Evolutionary conservation across 2,888 invertebrate genomes (phyloP).

Genomic region (Mythimna albipuncta): DNA sequence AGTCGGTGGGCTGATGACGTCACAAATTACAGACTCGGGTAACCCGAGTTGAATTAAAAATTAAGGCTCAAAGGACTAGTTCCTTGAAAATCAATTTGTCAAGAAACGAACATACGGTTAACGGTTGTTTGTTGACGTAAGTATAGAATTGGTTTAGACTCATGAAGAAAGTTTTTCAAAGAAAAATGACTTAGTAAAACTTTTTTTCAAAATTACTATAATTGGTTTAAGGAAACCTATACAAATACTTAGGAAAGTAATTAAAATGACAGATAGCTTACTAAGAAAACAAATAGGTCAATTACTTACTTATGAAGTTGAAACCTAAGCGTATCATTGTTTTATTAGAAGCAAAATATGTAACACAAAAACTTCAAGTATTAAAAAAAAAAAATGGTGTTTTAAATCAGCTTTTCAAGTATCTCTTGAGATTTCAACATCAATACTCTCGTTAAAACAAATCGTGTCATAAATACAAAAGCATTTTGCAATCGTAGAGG

Average conservation of each 20-base stretch:
- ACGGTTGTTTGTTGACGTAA: constrained; percentile 3
- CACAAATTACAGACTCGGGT: constrained; percentile 39
- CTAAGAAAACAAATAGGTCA: background rate
- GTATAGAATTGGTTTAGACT: constrained; percentile 27
- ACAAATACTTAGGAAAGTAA: background rate
- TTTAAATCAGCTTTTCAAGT: background rate
- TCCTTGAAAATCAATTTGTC: constrained; percentile 49
- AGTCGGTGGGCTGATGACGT: constrained; percentile 44
- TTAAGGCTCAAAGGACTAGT: constrained; percentile 31
- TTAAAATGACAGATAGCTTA: background rate
- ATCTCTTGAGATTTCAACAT: constrained; percentile 2
- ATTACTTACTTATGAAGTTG: background rate
- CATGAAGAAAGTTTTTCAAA: no score
- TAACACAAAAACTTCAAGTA: no score
- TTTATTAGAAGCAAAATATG: no score
- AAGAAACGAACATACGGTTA: constrained; percentile 14
- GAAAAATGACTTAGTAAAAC: no score
- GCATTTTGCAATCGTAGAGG: background rate
- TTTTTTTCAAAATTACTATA: background rate
- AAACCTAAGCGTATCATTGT: background rate
- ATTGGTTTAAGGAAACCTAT: background rate
- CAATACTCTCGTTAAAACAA: background rate
- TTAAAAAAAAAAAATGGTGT: no score
- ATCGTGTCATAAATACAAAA: background rate
- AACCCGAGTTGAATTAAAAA: constrained; percentile 47